Base-by-base conservation (phyloP, 2,113 vertebrate species). In the Shinisaurus crocodilurus region DNA sequence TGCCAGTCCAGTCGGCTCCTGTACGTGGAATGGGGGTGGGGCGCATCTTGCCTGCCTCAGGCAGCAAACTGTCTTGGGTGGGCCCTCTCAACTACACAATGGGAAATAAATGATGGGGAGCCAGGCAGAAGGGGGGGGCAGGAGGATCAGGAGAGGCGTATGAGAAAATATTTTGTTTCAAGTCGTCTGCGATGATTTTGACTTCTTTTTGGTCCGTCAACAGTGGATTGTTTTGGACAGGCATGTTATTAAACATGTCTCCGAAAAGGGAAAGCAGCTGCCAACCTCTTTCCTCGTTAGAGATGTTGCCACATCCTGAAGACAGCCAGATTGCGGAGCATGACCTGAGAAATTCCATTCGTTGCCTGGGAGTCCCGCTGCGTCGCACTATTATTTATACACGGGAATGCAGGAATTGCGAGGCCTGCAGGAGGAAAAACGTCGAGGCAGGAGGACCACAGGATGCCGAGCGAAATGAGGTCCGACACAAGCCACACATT, bases 261-360 rank as follows among this genome's bases (percentile, higher is more conserved):
- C 18, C 23, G 91, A 57, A 91, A 92, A 70, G 23, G 92, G 89
- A 95, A 93, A 89, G 87, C 75, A 91, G 37, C 90, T 93, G 57
- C 92, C 90, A 93, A 87, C 65, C 92, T 85, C 84, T 90, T 91
- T 95, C 82, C 79, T 88, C 20, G 89, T 87, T 1, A 1, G 88
- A 91, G 86, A 32, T 57, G 84, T 63, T 86, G 72, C 65, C 86
- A 87, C 10, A 1, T 72, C 82, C 90, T 1, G 45, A 8, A 89
- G 84, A 91, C 91, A 57, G 50, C 88, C 88, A 82, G 82, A 96
- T 95, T 94, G 89, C 89, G 82, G 63, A 40, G 13, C 34, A 0
- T 65, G 80, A 94, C 77, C 90, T 92, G 84, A 77, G 92, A 96
- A 93, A 96, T 92, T 90, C 91, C 92, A 93, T 15, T 74, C 85